Evolutionary conservation across 2,888 invertebrate species (phyloP).

Genomic region (Platypus cylindrus): DNA sequence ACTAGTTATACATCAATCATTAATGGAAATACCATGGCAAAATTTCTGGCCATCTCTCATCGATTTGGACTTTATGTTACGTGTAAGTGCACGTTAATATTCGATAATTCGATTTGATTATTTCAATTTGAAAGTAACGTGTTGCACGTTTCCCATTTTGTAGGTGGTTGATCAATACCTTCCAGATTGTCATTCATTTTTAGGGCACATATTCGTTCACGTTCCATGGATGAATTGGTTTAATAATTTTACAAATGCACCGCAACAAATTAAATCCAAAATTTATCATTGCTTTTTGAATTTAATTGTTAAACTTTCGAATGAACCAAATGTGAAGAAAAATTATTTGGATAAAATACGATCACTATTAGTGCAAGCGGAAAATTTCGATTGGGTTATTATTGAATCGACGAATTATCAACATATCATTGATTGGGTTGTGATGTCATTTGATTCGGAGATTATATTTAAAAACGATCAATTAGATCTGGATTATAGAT

Average conservation of each 20-base stretch:
- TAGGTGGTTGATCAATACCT: conserved; percentile 50
- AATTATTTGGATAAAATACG: conserved; percentile 38
- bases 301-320: conserved; percentile 58
- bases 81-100: conserved; percentile 32
- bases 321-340: conserved; percentile 53
- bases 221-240: conserved; percentile 56
- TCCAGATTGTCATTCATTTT: conserved; percentile 57
- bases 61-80: conserved; percentile 57
- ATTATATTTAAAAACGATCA: conserved; percentile 46
- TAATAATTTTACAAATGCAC: conserved; percentile 34
- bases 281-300: conserved; percentile 52
- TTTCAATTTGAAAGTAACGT: conserved; percentile 1
- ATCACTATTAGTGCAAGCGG: conserved; percentile 43
- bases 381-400: conserved; percentile 51
- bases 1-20: conserved; percentile 49
- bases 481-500: conserved; percentile 44
- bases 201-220: conserved; percentile 56
- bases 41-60: conserved; percentile 51
- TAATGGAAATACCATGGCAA: conserved; percentile 57
- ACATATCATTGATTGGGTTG: conserved; percentile 59
- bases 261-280: conserved; percentile 31
- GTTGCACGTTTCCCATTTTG: conserved; percentile 8
- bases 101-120: neutral
- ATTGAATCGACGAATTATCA: conserved; percentile 50
- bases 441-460: conserved; percentile 57